phyloP scores from a whole-genome alignment of 2,888 invertebrate genomes.

The Harpagoxenus sublaevis region DNA sequence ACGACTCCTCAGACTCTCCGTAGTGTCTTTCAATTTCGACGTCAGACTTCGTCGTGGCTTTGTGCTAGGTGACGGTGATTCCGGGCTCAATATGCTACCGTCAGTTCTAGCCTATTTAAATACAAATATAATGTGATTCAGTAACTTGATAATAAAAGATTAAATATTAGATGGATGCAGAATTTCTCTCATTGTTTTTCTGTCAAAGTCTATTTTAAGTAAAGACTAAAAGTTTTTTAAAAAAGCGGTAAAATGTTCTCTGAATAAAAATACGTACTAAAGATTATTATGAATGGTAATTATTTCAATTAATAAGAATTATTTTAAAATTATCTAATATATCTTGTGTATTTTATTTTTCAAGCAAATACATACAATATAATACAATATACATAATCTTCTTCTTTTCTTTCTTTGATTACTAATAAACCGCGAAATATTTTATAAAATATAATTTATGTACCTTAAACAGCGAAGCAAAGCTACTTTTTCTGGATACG shows the following conservation, averaged over 20 bases:
- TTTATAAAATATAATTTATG: background rate
- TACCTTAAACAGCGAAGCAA: conserved; percentile 93
- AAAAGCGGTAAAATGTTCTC: background rate
- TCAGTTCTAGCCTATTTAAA: conserved; percentile 81
- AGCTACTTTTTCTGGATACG: conserved; percentile 92
- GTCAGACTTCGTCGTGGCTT: conserved; percentile 84
- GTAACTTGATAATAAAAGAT: background rate
- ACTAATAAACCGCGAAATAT: background rate
- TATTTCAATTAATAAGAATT: background rate
- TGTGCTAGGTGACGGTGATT: conserved; percentile 82
- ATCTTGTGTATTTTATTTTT: background rate
- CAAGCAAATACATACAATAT: background rate
- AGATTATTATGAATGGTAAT: background rate
- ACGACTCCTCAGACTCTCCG: conserved; percentile 84
- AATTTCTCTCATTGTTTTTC: no score
- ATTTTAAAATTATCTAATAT: background rate
- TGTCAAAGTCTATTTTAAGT: background rate
- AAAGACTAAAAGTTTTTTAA: background rate
- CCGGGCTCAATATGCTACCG: conserved; percentile 82
- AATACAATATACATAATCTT: background rate
- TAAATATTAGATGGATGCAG: background rate
- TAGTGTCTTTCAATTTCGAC: conserved; percentile 84
- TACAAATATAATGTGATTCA: conserved; percentile 52
- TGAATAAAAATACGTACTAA: background rate
- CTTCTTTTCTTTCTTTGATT: background rate